Evolutionary conservation across 1,140 invertebrate species (phyloP).

Genomic region (Plectrocnemia conspersa): DNA sequence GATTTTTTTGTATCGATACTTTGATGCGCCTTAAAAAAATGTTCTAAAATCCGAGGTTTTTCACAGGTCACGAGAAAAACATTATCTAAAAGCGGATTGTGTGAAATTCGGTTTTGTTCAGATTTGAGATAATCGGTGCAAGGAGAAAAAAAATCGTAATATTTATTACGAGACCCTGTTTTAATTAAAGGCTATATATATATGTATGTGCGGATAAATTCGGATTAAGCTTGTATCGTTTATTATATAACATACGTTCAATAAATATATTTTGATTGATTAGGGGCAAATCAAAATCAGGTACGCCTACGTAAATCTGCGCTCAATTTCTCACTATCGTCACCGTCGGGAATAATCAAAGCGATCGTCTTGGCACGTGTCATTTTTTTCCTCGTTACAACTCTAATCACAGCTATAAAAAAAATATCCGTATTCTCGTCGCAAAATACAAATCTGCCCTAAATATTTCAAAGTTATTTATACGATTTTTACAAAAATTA

Average conservation of each 20-base stretch:
- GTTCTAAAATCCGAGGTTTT: too few relatives aligned
- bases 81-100: too few relatives aligned
- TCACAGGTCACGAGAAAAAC: too few relatives aligned
- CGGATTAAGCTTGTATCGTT: conserved; percentile 33
- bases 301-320: conserved; percentile 9
- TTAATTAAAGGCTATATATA: conserved; percentile 35
- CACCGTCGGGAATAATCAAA: not conserved
- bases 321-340: conserved; percentile 6
- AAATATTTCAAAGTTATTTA: too few relatives aligned
- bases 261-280: not conserved
- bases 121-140: too few relatives aligned
- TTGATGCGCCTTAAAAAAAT: too few relatives aligned
- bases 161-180: conserved; percentile 33
- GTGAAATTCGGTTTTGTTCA: too few relatives aligned
- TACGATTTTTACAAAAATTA: conserved; percentile 23
- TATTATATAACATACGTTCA: conserved; percentile 4
- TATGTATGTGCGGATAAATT: conserved; percentile 32
- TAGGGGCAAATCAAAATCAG: conserved; percentile 17
- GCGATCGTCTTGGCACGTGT: conserved; percentile 18
- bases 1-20: too few relatives aligned
- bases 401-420: conserved; percentile 34
- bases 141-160: too few relatives aligned
- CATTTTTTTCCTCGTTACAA: conserved; percentile 16
- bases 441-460: conserved; percentile 29
- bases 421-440: conserved; percentile 20